A percentile compares a stretch with the other conserved stretches of the same genome.
Evolutionary conservation across 2,113 vertebrate genomes (phyloP).

Genomic region (Datnioides undecimradiatus): DNA sequence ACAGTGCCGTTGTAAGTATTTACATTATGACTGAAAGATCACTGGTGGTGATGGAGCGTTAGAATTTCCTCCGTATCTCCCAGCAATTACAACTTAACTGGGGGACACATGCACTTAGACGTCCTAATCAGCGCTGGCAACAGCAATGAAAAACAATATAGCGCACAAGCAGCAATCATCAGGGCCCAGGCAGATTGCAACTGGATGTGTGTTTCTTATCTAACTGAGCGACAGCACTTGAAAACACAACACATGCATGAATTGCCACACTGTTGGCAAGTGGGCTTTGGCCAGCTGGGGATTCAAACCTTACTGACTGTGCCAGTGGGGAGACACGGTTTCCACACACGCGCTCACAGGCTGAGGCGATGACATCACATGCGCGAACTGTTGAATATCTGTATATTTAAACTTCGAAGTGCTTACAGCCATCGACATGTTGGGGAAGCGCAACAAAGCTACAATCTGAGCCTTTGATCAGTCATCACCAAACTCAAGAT

Average conservation of each 20-base stretch:
- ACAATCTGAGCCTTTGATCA: too few species aligned
- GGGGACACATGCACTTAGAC: not conserved
- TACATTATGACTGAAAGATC: not conserved
- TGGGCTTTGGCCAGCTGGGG: not conserved
- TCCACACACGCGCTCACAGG: too few species aligned
- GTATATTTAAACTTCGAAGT: too few species aligned
- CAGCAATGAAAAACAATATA: not conserved
- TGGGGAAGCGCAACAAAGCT: too few species aligned
- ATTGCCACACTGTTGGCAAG: not conserved
- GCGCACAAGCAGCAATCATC: too few species aligned
- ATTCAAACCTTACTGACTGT: not conserved
- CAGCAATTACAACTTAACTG: not conserved
- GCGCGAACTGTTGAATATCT: too few species aligned
- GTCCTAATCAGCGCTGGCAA: not conserved
- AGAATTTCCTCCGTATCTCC: slow-evolving; percentile 20
- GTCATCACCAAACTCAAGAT: too few species aligned
- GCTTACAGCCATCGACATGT: too few species aligned
- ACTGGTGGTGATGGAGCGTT: not conserved
- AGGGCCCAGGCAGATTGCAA: too few species aligned
- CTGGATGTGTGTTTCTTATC: not conserved
- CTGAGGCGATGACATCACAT: too few species aligned
- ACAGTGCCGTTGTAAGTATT: not conserved
- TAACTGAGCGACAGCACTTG: not conserved
- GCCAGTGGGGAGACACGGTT: not conserved
- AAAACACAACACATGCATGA: not conserved